These are phyloP conservation scores for Lasioglossum leucozonium DNA, from an alignment of 2,888 invertebrate species.

Conservation along the genomic window DNA sequence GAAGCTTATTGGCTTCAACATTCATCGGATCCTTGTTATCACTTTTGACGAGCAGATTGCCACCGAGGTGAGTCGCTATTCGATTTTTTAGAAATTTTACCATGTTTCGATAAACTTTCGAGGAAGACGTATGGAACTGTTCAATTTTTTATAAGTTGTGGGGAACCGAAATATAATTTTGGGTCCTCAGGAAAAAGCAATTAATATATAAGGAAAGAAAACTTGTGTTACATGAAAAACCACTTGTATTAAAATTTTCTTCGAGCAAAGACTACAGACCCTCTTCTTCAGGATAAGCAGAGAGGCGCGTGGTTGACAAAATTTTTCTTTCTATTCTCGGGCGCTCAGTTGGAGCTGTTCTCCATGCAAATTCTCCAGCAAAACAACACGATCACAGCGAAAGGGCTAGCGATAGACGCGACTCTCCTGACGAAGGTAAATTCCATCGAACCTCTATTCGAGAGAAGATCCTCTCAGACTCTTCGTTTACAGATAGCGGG, in stretches of 20 bases:
- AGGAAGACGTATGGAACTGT: background rate
- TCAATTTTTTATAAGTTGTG: background rate
- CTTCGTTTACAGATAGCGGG: slow-evolving; percentile 72
- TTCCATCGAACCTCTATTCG: background rate
- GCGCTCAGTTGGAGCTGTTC: slow-evolving; percentile 73
- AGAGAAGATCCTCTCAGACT: background rate
- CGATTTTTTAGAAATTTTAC: background rate
- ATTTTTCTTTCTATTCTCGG: slow-evolving; percentile 21
- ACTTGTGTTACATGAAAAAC: too few species aligned
- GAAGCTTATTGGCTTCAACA: slow-evolving; percentile 61
- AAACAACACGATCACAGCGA: slow-evolving; percentile 69
- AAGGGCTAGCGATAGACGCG: slow-evolving; percentile 72
- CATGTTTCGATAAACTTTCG: background rate
- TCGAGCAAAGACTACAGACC: background rate
- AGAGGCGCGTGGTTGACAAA: background rate
- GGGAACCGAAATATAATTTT: too few species aligned
- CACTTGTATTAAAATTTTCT: background rate
- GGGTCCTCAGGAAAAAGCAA: too few species aligned
- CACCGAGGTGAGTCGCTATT: slow-evolving; percentile 68
- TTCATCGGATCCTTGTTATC: slow-evolving; percentile 72
- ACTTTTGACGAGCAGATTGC: slow-evolving; percentile 71
- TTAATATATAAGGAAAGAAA: too few species aligned
- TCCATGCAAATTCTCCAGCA: slow-evolving; percentile 77
- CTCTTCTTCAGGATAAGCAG: background rate
- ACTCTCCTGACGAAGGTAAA: slow-evolving; percentile 73